Evolutionary conservation across 2,888 invertebrate species (phyloP).

Genomic region (Dynastes maya): DNA sequence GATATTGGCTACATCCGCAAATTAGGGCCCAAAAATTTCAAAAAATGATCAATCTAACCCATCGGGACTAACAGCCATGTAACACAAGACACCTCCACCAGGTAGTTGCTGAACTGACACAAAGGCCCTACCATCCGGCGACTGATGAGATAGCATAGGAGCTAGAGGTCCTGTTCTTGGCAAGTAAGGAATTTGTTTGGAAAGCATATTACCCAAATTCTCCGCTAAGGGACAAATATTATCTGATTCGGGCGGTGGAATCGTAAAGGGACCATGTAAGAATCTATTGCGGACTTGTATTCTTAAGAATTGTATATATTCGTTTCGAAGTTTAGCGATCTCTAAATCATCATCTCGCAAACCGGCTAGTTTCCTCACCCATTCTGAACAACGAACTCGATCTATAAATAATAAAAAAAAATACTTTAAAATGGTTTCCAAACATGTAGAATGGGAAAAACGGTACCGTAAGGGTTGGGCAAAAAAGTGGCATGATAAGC

Average conservation of each 20-base stretch:
- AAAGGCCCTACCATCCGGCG: slow-evolving; percentile 73
- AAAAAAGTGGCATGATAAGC: slow-evolving; percentile 65
- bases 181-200: slow-evolving; percentile 69
- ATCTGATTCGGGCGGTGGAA: slow-evolving; percentile 68
- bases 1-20: neutral
- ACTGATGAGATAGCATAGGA: slow-evolving; percentile 72
- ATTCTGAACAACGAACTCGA: slow-evolving; percentile 73
- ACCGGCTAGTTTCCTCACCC: slow-evolving; percentile 71
- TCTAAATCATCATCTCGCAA: slow-evolving; percentile 70
- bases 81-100: slow-evolving; percentile 73
- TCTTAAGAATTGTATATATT: slow-evolving; percentile 72
- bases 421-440: slow-evolving; percentile 12
- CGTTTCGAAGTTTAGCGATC: slow-evolving; percentile 70
- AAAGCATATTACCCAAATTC: slow-evolving; percentile 69
- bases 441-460: neutral
- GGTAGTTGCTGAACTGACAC: slow-evolving; percentile 72
- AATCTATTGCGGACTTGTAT: slow-evolving; percentile 71
- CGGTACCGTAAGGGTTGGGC: slow-evolving; percentile 67
- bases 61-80: slow-evolving; percentile 74
- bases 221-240: slow-evolving; percentile 70
- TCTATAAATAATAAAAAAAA: slow-evolving; percentile 64
- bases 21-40: slow-evolving; percentile 12
- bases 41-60: slow-evolving; percentile 58
- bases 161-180: slow-evolving; percentile 73
- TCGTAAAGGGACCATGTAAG: slow-evolving; percentile 71